Evolutionary conservation across 2,888 invertebrate genomes (phyloP).

Genomic region (Crepidodera aurea): DNA sequence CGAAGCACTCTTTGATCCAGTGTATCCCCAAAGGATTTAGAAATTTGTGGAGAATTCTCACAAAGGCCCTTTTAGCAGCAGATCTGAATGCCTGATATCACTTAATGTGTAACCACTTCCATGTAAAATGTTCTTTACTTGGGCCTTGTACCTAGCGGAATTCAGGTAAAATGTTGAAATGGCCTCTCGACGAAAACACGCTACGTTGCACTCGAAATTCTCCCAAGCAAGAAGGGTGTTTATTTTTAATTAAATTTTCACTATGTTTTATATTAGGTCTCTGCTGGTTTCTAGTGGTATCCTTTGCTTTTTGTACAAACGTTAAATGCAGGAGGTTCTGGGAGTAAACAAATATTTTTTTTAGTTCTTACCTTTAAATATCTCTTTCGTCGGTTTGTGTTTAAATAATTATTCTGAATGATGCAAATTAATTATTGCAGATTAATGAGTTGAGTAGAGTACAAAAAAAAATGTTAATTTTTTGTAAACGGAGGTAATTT

Average conservation of each 20-base stretch:
- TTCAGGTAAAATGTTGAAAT: constrained; percentile 9
- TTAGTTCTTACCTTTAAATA: too few relatives aligned
- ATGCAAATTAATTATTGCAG: too few relatives aligned
- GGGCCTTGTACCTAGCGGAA: background rate
- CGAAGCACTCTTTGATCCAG: constrained; percentile 7
- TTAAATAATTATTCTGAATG: too few relatives aligned
- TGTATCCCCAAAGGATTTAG: constrained; percentile 11
- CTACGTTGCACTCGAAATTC: constrained; percentile 19
- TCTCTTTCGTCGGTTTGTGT: too few relatives aligned
- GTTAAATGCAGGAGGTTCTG: background rate
- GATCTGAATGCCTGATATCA: constrained; percentile 22
- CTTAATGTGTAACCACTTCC: constrained; percentile 18
- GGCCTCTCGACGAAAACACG: constrained; percentile 17
- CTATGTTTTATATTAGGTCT: constrained; percentile 13
- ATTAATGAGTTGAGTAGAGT: too few relatives aligned
- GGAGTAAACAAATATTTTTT: background rate
- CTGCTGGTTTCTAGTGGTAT: background rate
- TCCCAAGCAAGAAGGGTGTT: constrained; percentile 9
- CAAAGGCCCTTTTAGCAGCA: constrained; percentile 14
- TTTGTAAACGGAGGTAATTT: too few relatives aligned
- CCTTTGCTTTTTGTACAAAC: background rate
- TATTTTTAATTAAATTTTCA: constrained; percentile 30
- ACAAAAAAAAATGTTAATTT: too few relatives aligned
- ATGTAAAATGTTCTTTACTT: constrained; percentile 12
- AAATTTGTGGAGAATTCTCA: constrained; percentile 20